Evolutionary conservation across 2,113 vertebrate species (phyloP), one percentile per base, ranked within the genome.

Genomic region (Crypturellus undulatus): DNA sequence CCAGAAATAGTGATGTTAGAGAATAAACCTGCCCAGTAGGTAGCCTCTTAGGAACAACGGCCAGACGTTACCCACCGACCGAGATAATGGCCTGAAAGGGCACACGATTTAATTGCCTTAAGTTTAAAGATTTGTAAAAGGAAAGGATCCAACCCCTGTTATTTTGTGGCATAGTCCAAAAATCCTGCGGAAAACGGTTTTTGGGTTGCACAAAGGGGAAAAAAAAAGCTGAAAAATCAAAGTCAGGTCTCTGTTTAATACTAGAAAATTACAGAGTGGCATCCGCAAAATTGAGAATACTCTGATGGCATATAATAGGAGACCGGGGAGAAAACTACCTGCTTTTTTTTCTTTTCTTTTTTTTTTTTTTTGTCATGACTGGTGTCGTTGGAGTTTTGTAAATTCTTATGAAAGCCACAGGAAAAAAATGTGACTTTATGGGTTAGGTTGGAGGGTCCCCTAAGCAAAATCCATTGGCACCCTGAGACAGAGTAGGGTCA

Each of bases 211-310:
- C 60, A 64, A 47, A 89, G 51, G 51, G 49, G 49, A 49, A 49
- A 49, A 22, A 88, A 86, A 86, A 59, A 93, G 76, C 77, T 78
- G 73, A 78, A 88, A 84, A 94, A 91, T 75, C 85, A 63, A 54
- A 64, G 52, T 63, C 64, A 1, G 64, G 45, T 56, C 54, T 80
- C 43, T 67, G 40, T 59, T 86, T 68, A 70, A 86, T 78, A 10
- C 36, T 25, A 2, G 5, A 56, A 92, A 90, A 94, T 93, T 71
- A 78, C 65, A 88, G 49, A 56, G 60, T 92, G 60, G 34, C 92
- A 84, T 88, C 88, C 86, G 51, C 54, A 73, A 68, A 64, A 81
- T 0, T 22, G 94, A 84, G 86, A 90, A 64, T 24, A 72, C 80
- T 81, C 72, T 86, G 81, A 90, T 47, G 34, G 58, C 69, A 21